Conservation (phyloP, 2,888 invertebrate species). For the Eutolmus rufibarbis region DNA sequence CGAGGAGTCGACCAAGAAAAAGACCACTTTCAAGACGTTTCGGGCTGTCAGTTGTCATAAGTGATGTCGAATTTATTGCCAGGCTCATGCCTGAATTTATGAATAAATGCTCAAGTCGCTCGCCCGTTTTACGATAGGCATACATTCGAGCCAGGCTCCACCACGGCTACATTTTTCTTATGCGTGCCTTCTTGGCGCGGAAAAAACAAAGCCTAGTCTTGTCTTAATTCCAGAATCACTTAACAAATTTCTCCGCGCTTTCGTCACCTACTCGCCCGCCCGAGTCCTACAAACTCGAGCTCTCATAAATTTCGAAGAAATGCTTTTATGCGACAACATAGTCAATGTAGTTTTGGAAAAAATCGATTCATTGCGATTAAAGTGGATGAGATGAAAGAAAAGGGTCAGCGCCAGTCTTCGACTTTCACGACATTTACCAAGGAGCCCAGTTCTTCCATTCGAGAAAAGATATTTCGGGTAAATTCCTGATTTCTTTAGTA, state of each 20-base stretch:
- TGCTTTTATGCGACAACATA: not conserved
- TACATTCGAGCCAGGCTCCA: not conserved
- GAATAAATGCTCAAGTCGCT: not conserved
- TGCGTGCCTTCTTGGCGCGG: not conserved
- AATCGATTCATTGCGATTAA: not conserved
- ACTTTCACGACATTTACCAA: not conserved
- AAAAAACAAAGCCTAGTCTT: not conserved
- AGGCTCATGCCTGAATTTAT: constrained; percentile 29
- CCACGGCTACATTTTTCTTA: not conserved
- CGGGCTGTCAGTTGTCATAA: constrained; percentile 26
- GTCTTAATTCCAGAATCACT: not conserved
- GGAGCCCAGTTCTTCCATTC: not conserved
- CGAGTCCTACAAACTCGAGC: not conserved
- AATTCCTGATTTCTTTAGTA: not conserved
- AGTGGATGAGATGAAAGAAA: constrained; percentile 2
- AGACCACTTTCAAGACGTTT: constrained; percentile 12
- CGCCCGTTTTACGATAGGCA: not conserved
- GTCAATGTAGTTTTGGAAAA: not conserved
- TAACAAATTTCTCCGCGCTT: constrained; percentile 9
- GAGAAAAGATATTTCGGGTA: not conserved
- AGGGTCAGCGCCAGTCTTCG: not conserved
- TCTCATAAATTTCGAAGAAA: not conserved
- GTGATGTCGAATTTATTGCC: constrained; percentile 18
- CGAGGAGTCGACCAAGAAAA: not conserved
- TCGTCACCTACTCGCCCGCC: not conserved